Evolutionary conservation across 1,140 invertebrate species (phyloP).

Genomic region (Rhysida immarginata): DNA sequence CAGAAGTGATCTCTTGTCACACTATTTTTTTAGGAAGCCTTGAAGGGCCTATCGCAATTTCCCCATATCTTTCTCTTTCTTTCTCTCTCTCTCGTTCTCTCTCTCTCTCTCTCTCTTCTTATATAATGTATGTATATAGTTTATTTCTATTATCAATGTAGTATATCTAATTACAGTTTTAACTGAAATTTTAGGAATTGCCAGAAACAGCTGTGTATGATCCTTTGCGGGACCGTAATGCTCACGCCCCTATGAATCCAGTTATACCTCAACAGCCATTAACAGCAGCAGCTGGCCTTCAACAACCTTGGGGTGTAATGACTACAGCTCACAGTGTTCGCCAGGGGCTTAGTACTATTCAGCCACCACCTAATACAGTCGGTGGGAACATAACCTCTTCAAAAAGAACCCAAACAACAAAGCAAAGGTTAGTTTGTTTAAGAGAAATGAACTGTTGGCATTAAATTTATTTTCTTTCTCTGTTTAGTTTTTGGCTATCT

Average conservation of each 20-base stretch:
- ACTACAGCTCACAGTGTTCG: constrained; percentile 1
- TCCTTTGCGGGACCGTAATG: constrained; percentile 20
- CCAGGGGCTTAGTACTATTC: not conserved
- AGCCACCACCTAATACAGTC: not conserved
- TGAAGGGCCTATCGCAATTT: no score
- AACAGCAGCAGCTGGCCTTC: constrained; percentile 12
- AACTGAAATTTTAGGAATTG: constrained; percentile 15
- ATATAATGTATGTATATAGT: no score
- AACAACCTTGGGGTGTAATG: constrained; percentile 16
- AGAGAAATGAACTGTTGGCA: no score
- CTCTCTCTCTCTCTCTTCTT: no score
- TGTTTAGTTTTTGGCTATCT: no score
- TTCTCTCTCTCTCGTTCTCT: no score
- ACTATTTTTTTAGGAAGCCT: no score
- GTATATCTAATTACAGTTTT: no score
- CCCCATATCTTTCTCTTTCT: no score
- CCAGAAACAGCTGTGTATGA: constrained; percentile 15
- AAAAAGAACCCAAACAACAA: constrained; percentile 12
- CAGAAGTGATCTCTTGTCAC: no score
- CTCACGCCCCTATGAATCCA: constrained; percentile 13
- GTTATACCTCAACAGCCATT: constrained; percentile 14
- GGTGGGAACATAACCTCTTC: not conserved
- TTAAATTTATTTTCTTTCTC: no score
- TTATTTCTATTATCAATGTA: no score
- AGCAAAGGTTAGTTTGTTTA: constrained; percentile 8